A percentile compares a stretch with the other conserved stretches of the same genome.
phyloP scores from a whole-genome alignment of 1,140 invertebrate genomes.

The Eriocheir sinensis region DNA sequence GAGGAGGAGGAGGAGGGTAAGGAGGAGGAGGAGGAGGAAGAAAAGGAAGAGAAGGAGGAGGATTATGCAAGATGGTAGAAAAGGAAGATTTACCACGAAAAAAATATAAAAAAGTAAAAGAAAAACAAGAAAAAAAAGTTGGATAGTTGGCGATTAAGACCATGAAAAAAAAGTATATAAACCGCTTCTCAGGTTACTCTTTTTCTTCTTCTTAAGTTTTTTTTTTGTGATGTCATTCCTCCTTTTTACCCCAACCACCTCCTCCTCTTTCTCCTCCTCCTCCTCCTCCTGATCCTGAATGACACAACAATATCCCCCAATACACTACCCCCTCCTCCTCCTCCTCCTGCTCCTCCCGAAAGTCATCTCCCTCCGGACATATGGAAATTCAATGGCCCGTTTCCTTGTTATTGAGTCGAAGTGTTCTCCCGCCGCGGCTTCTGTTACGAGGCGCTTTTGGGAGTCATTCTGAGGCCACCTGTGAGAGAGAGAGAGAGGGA shows the following conservation, averaged over 20 bases:
- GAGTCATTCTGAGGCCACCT: conserved; percentile 36
- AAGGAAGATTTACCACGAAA: no score
- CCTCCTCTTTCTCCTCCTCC: neutral
- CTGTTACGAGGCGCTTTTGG: no score
- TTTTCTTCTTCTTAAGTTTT: no score
- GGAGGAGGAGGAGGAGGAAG: neutral
- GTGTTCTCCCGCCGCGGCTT: conserved; percentile 31
- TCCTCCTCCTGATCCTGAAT: neutral
- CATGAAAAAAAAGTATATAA: no score
- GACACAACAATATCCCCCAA: neutral
- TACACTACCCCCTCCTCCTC: neutral
- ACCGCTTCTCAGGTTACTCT: no score
- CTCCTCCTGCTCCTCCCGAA: neutral
- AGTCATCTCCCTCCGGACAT: conserved; percentile 46
- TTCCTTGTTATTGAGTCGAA: neutral
- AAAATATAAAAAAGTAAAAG: neutral
- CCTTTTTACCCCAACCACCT: conserved; percentile 17
- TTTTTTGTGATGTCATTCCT: no score
- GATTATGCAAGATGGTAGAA: no score
- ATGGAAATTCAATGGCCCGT: conserved; percentile 52
- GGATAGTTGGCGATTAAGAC: no score
- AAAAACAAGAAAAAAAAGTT: neutral
- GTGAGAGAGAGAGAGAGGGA: neutral
- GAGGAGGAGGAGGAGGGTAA: neutral
- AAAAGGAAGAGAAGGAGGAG: neutral